Conservation (phyloP, 2,113 vertebrate genomes). For the Hypocryptadius cinnamomeus region DNA sequence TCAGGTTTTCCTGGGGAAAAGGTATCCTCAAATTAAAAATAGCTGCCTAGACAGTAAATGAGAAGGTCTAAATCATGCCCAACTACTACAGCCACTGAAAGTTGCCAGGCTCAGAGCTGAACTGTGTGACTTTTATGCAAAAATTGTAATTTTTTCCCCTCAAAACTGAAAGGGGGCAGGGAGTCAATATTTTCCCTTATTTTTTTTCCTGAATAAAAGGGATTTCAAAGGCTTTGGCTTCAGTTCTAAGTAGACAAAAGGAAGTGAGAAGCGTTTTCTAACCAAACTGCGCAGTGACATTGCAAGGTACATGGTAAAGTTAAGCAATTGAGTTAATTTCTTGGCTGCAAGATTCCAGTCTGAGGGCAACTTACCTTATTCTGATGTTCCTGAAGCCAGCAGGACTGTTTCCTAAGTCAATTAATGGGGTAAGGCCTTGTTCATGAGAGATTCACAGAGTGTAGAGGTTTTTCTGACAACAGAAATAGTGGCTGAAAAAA, state of each 20-base stretch:
- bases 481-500: background rate
- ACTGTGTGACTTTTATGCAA: background rate
- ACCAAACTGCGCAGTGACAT: background rate
- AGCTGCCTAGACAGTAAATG: background rate
- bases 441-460: background rate
- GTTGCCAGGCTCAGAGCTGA: background rate
- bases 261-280: background rate
- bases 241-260: background rate
- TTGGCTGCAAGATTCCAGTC: background rate
- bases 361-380: background rate
- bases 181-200: background rate
- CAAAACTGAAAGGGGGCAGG: background rate
- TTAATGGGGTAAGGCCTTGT: background rate
- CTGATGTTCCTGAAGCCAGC: background rate
- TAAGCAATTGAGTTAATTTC: background rate
- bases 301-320: background rate
- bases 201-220: background rate
- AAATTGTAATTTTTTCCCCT: background rate
- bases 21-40: background rate
- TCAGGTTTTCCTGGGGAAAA: background rate
- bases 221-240: background rate
- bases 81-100: background rate
- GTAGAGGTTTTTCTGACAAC: background rate
- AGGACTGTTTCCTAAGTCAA: background rate
- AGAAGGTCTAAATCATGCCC: background rate